A percentile compares a stretch with the other conserved stretches of the same genome.
These are phyloP conservation scores for Chrysolina americana DNA, from an alignment of 2,888 invertebrate genomes.

Conservation along the genomic window DNA sequence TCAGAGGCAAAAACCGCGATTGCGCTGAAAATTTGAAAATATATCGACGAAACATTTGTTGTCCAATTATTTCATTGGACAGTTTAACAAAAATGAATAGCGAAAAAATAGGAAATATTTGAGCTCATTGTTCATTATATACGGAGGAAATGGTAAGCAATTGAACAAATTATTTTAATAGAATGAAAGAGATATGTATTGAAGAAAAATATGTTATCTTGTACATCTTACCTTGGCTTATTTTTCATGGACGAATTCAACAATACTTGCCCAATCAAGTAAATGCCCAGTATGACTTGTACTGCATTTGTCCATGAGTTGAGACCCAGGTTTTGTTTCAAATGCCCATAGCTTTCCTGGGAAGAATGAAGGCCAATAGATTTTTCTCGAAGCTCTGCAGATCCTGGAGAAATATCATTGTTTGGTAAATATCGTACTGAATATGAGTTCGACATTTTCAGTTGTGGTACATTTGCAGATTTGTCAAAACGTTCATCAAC, in stretches of 20 bases:
- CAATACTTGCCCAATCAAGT: conserved; percentile 44
- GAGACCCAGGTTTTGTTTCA: conserved; percentile 18
- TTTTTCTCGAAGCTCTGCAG: not conserved
- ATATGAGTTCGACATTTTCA: not conserved
- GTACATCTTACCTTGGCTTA: conserved; percentile 37
- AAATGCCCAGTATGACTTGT: conserved; percentile 39
- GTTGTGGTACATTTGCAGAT: not conserved
- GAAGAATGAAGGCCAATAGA: not conserved
- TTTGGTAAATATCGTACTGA: not conserved
- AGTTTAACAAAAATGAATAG: no score
- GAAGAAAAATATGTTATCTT: not conserved
- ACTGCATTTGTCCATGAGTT: conserved; percentile 37
- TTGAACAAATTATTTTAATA: no score
- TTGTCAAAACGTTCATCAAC: not conserved
- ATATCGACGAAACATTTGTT: no score
- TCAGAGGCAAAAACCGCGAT: no score
- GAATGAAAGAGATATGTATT: no score
- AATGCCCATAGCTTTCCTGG: not conserved
- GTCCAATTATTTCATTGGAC: no score
- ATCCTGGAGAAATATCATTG: not conserved
- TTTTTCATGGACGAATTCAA: conserved; percentile 40
- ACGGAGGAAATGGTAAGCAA: no score
- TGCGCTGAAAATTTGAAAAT: no score
- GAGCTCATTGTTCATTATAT: no score
- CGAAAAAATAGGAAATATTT: no score